phyloP scores from a whole-genome alignment of 2,888 invertebrate species.

The Rhagophthalmus giganteus region DNA sequence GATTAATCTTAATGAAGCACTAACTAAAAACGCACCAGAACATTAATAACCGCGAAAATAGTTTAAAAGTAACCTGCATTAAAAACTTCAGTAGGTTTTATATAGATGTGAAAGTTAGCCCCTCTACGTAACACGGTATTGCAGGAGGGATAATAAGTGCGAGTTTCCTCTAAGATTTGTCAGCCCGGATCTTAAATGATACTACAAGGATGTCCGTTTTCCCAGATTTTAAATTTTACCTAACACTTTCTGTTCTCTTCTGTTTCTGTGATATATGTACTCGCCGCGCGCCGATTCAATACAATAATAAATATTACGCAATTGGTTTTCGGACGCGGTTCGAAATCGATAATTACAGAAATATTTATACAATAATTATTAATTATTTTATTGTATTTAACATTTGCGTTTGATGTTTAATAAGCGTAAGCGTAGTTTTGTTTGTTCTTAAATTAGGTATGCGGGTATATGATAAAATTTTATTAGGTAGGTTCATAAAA shows the following conservation, averaged over 20 bases:
- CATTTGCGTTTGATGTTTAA: too few relatives aligned
- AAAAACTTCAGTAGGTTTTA: constrained; percentile 55
- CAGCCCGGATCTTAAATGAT: constrained; percentile 22
- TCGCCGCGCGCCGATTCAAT: too few relatives aligned
- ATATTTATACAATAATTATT: too few relatives aligned
- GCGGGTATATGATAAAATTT: too few relatives aligned
- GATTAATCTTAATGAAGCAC: constrained; percentile 23
- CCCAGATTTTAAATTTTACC: constrained; percentile 4
- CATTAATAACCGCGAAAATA: constrained; percentile 34
- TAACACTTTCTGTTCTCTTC: constrained; percentile 11
- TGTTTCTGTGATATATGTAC: too few relatives aligned
- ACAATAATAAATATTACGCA: too few relatives aligned
- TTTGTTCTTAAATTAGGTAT: too few relatives aligned
- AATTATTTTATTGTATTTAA: too few relatives aligned
- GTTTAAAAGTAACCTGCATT: constrained; percentile 54
- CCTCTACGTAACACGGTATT: constrained; percentile 44
- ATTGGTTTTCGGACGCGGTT: too few relatives aligned
- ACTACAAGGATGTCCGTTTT: constrained; percentile 16
- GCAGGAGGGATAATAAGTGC: constrained; percentile 44
- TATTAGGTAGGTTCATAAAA: too few relatives aligned
- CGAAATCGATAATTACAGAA: too few relatives aligned
- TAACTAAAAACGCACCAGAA: constrained; percentile 15
- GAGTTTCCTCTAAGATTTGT: constrained; percentile 26
- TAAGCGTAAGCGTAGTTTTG: too few relatives aligned
- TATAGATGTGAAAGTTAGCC: constrained; percentile 56